Evolutionary conservation across 2,113 vertebrate species (phyloP).

Genomic region (Gavia stellata): DNA sequence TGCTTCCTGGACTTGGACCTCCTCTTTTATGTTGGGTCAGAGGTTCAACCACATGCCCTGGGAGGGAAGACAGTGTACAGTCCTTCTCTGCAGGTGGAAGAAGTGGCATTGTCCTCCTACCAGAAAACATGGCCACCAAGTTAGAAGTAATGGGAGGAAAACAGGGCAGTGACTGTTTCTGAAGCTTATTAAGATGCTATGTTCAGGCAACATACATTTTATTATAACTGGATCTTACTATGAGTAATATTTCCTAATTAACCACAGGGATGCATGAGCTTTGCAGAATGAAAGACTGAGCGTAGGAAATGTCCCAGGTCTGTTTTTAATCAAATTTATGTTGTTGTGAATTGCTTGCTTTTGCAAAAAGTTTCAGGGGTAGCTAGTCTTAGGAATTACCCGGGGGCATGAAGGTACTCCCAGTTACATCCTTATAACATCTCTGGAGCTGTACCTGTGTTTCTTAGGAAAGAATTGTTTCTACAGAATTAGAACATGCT

Average conservation of each 20-base stretch:
- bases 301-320: conserved; percentile 1
- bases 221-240: conserved; percentile 1
- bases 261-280: conserved; percentile 6
- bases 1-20: not conserved
- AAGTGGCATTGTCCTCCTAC: not conserved
- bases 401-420: not conserved
- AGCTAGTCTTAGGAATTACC: not conserved
- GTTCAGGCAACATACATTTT: not conserved
- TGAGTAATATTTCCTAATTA: conserved; percentile 55
- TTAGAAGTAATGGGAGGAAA: not conserved
- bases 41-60: not conserved
- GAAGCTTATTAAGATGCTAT: not conserved
- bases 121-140: not conserved
- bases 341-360: not conserved
- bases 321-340: conserved; percentile 31
- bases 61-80: not conserved
- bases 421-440: not conserved
- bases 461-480: not conserved
- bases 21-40: not conserved
- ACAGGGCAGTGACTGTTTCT: not conserved
- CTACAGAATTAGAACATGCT: not conserved
- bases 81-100: not conserved
- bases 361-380: conserved; percentile 3
- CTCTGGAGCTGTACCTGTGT: not conserved
- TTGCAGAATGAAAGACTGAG: conserved; percentile 9